Base-by-base conservation (phyloP, 2,888 invertebrate genomes). In the Rhagonycha fulva region DNA sequence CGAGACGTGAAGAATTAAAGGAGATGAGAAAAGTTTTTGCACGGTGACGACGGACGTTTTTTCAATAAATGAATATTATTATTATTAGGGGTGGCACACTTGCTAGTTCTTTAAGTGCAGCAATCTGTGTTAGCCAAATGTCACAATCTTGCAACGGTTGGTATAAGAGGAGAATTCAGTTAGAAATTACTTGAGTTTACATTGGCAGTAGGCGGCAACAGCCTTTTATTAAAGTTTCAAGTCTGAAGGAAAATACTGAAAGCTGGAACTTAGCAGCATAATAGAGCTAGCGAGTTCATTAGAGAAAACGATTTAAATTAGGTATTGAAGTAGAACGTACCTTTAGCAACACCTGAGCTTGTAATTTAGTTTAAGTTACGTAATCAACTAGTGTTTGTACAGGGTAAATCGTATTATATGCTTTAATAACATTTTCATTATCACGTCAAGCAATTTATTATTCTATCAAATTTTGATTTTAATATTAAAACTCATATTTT, bases 271-370 rank as follows among this genome's bases (percentile, higher is more conserved):
- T 74, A 68, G 68, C 61, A 23, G 72, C 69, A 72, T 76, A 76
- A 76, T 76, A 70, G 69, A 76, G 66, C 68, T 72, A 72, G 76
- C 72, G 76, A 74, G 73, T 76, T 76, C 76, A 76, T 76, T 76
- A 76, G 76, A 76, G 76, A 70, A 76, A 74, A 73, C 76, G 76
- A 76, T 76, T 76, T 76, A 76, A 76, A 76, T 76, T 76, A 76
- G 47, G 76, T 76, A 76, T 74, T 67, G 76, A 74, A 76, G 76
- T 76, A 32, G 73, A 66, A 68, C 70, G 28, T 61, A 74, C 70
- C 68, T 73, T 73, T 69, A 63, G 76, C 66, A 76, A 76, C 76
- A 76, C 76, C 76, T 76, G 76, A 76, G 76, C 71, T 76, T 73
- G 71, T 76, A 76, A 76, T 76, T 73, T 74, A 76, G 76, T 76